Evolutionary conservation across 2,113 vertebrate species (phyloP).

Genomic region (Athene cunicularia): DNA sequence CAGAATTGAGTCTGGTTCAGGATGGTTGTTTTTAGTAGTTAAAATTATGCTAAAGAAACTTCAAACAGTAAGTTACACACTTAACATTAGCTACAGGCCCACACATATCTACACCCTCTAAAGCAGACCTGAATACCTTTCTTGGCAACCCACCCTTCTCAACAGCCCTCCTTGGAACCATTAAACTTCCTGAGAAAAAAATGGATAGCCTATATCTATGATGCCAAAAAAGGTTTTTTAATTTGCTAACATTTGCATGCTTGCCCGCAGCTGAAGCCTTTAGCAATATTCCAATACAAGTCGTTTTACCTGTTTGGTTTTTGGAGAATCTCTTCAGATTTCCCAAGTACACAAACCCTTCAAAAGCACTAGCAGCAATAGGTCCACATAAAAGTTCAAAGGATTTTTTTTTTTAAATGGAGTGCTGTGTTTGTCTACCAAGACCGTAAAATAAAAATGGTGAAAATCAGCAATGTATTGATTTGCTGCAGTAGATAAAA

Average conservation of each 20-base stretch:
- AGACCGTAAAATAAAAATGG: background rate
- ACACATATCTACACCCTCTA: background rate
- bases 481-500: background rate
- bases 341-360: background rate
- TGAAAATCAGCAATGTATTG: background rate
- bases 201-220: background rate
- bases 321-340: background rate
- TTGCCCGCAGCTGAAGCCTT: background rate
- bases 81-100: background rate
- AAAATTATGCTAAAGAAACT: background rate
- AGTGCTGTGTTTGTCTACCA: background rate
- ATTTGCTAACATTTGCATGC: background rate
- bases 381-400: background rate
- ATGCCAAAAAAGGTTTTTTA: no score
- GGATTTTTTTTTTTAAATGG: background rate
- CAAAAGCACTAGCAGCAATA: background rate
- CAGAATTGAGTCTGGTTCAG: background rate
- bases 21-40: background rate
- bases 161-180: background rate
- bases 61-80: background rate
- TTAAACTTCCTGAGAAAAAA: background rate
- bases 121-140: background rate
- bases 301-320: slow-evolving; percentile 41
- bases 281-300: background rate
- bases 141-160: background rate